These are phyloP conservation scores for Ophion costatus DNA, from an alignment of 2,888 invertebrate genomes.

Conservation along the genomic window DNA sequence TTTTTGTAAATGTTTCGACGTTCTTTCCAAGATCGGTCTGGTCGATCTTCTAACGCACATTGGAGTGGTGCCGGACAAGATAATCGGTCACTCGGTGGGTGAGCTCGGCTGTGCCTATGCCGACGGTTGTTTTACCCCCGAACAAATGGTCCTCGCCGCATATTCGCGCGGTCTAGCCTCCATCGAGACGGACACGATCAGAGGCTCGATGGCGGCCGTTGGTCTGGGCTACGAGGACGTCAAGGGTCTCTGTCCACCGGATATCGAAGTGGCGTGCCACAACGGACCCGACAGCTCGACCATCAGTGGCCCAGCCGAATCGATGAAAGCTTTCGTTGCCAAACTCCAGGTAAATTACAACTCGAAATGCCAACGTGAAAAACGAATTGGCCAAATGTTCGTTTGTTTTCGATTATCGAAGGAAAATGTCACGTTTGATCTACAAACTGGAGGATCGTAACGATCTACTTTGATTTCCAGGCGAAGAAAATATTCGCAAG, in stretches of 20 bases:
- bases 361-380: background rate
- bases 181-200: slow-evolving; percentile 83
- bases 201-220: slow-evolving; percentile 95
- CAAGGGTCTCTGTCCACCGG: slow-evolving; percentile 88
- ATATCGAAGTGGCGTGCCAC: slow-evolving; percentile 94
- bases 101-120: slow-evolving; percentile 98
- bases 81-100: slow-evolving; percentile 96
- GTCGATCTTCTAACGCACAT: slow-evolving; percentile 86
- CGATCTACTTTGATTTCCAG: slow-evolving; percentile 75
- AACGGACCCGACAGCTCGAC: slow-evolving; percentile 94
- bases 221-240: slow-evolving; percentile 87
- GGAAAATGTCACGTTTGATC: background rate
- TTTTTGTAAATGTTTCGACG: slow-evolving; percentile 88
- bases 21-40: slow-evolving; percentile 85
- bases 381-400: background rate
- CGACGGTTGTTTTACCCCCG: slow-evolving; percentile 90
- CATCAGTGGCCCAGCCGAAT: slow-evolving; percentile 93
- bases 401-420: background rate
- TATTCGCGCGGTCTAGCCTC: slow-evolving; percentile 78
- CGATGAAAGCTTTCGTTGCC: slow-evolving; percentile 88
- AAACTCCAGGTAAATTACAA: slow-evolving; percentile 83
- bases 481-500: slow-evolving; percentile 91
- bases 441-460: background rate
- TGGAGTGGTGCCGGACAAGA: slow-evolving; percentile 89
- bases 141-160: slow-evolving; percentile 78